A percentile compares a stretch with the other conserved stretches of the same genome.
Evolutionary conservation across 2,797 vertebrate species (phyloP).

Genomic region (Alectoris magna): DNA sequence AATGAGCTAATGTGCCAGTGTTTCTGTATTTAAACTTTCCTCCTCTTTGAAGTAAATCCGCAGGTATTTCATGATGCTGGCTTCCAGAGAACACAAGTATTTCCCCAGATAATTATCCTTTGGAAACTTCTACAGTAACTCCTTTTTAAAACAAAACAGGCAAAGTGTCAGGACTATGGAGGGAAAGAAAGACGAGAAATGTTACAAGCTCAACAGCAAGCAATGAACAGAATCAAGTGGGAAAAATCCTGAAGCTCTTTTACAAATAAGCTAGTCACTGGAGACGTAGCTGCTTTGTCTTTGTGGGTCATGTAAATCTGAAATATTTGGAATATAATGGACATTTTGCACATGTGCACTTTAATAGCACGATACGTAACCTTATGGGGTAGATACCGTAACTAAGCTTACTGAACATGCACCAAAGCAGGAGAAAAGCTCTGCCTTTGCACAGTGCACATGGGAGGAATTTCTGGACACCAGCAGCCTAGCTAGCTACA

Average conservation of each 20-base stretch:
- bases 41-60: slow-evolving; percentile 56
- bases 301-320: background rate
- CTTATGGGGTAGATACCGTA: background rate
- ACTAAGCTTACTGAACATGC: accelerated
- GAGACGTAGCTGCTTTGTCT: background rate
- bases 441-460: background rate
- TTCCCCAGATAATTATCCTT: slow-evolving; percentile 39
- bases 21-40: slow-evolving; percentile 42
- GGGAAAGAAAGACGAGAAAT: background rate
- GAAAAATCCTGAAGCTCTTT: background rate
- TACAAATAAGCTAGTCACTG: background rate
- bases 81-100: slow-evolving; percentile 46
- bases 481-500: background rate
- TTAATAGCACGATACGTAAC: background rate
- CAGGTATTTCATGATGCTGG: slow-evolving; percentile 33
- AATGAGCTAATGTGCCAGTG: slow-evolving; percentile 31
- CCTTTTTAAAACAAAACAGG: slow-evolving; percentile 37
- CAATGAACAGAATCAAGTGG: background rate
- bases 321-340: background rate
- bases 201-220: background rate
- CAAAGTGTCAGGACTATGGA: background rate
- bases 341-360: background rate
- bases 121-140: slow-evolving; percentile 10
- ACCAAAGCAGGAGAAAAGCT: background rate
- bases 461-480: background rate